Base-by-base conservation (phyloP, 2,888 invertebrate genomes). In the Epistrophe eligans region DNA sequence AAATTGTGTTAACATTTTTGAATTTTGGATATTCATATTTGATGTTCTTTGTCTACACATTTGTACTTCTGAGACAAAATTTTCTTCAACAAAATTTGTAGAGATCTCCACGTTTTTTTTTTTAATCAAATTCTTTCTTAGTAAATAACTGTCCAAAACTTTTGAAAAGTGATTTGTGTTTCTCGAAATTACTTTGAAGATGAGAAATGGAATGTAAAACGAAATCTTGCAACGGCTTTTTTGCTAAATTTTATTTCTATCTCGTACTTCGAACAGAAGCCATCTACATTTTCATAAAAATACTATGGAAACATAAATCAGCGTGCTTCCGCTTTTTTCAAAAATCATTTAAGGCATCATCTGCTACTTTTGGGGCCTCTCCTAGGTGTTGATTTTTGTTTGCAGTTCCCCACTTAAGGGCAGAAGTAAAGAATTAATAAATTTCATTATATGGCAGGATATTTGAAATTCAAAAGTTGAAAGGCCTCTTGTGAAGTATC, bases 111-210 rank as follows among this genome's bases (percentile, higher is more conserved):
- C 24, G 3, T 24, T 24, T 24, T 24, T 24, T 24, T 24, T 24
- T n/a, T n/a, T n/a, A n/a, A 24, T 24, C 24, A 24, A 24, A 13
- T 50, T 19, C 50, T 10, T 50, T 2, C 19, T 50, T 19, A 10
- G 11, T 19, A 19, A 50, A 50, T 19, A 50, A 8, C 24, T 50
- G 50, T 50, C 50, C 50, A 50, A 50, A 50, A 50, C 50, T 50
- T 50, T 19, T 10, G 9, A 50, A 50, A 50, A 50, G 1, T 10
- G 11, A 19, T 50, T 50, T 50, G 10, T 32, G 32, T 32, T 32
- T 32, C 32, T 32, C 32, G 32, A 32, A 32, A 3, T 5, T 32
- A 32, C 32, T 50, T 19, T 50, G 50, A 10, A 50, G 10, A 50
- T 50, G 19, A 17, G 50, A 50, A 19, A 50, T 17, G 50, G 50